These are phyloP conservation scores for Coturnix japonica DNA, from an alignment of 2,113 vertebrate genomes.

Conservation along the genomic window DNA sequence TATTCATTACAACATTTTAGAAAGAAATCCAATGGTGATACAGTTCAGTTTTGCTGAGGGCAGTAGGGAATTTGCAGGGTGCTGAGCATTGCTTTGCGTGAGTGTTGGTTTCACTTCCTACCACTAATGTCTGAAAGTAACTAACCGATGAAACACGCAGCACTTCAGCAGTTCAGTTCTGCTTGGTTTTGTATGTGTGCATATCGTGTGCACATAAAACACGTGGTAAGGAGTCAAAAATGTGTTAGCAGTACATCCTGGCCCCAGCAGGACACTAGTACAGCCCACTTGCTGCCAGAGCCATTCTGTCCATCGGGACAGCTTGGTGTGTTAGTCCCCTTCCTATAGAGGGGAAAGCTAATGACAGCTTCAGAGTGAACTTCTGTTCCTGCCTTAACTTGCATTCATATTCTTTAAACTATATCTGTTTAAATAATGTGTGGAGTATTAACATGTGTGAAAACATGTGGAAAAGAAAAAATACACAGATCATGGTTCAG, in stretches of 20 bases:
- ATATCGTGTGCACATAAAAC: background rate
- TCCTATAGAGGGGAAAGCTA: background rate
- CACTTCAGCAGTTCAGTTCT: background rate
- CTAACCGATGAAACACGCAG: background rate
- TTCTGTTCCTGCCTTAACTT: background rate
- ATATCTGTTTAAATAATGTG: background rate
- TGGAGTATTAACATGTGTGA: background rate
- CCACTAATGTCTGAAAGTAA: background rate
- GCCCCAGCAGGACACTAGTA: background rate
- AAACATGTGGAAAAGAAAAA: background rate
- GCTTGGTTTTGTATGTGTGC: background rate
- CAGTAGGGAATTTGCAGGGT: background rate
- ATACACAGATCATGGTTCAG: background rate
- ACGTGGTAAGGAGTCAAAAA: background rate
- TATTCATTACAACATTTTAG: background rate
- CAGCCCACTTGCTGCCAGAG: background rate
- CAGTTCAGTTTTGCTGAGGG: background rate
- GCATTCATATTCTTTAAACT: background rate
- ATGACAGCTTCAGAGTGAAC: background rate
- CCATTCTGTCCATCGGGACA: fast-evolving
- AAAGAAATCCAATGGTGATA: background rate
- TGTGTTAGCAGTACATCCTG: fast-evolving
- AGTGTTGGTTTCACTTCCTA: background rate
- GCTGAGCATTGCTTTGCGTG: background rate
- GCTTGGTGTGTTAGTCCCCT: background rate